Percentiles rank a stretch among this genome's conserved stretches.
phyloP scores from a whole-genome alignment of 2,113 vertebrate species.

The Otolemur garnettii region DNA sequence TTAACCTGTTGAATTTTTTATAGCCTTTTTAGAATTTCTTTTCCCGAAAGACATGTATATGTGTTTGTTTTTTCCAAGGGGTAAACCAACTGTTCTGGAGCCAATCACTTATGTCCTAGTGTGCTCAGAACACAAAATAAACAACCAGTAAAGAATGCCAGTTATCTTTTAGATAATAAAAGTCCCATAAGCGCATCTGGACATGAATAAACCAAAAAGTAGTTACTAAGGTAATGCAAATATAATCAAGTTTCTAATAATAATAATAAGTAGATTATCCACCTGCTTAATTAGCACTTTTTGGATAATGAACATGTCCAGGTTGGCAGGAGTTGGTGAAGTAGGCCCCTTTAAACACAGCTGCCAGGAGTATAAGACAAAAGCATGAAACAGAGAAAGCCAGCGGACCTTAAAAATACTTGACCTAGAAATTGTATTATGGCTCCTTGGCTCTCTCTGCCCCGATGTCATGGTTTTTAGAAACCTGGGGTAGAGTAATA shows the following conservation, averaged over 20 bases:
- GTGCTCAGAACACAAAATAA: conserved; percentile 17
- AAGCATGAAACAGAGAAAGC: background rate
- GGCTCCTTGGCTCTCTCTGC: background rate
- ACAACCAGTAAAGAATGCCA: background rate
- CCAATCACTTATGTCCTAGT: background rate
- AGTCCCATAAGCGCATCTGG: background rate
- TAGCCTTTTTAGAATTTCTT: background rate
- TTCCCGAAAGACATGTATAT: background rate
- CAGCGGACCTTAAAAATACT: conserved; percentile 3
- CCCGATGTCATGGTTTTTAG: background rate
- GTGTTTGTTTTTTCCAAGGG: background rate
- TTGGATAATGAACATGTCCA: background rate
- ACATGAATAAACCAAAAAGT: background rate
- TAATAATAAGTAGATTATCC: background rate
- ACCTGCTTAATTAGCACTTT: background rate
- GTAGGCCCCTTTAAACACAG: background rate
- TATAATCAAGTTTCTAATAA: background rate
- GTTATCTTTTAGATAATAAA: background rate
- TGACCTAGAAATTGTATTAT: conserved; percentile 50
- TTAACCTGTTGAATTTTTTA: background rate
- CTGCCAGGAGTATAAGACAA: background rate
- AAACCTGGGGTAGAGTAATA: background rate
- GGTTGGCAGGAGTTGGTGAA: background rate
- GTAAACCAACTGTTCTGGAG: background rate
- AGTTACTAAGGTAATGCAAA: background rate